Evolutionary conservation across 2,888 invertebrate species (phyloP).

Genomic region (Microdon myrmicae): DNA sequence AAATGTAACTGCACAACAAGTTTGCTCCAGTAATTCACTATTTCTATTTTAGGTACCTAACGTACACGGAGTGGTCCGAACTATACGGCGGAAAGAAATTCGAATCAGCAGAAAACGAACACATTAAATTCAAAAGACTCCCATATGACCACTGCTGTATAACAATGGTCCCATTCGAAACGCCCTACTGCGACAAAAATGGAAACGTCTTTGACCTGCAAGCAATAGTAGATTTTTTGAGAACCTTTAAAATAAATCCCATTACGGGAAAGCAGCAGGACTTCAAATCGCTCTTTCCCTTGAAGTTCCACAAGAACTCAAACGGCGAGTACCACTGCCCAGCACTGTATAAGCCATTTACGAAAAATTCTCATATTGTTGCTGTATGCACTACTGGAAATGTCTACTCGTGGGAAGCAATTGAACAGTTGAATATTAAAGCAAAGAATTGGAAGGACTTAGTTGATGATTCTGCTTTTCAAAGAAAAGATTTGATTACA

Average conservation of each 20-base stretch:
- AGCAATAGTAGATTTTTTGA: constrained; percentile 85
- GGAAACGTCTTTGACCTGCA: constrained; percentile 95
- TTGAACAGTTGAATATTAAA: constrained; percentile 96
- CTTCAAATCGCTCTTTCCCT: constrained; percentile 81
- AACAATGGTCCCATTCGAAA: constrained; percentile 89
- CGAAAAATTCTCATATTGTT: constrained; percentile 93
- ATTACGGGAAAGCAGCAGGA: constrained; percentile 90
- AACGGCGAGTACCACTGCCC: constrained; percentile 89
- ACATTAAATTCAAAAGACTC: constrained; percentile 86
- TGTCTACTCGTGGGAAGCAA: constrained; percentile 94
- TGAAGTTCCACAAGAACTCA: constrained; percentile 87
- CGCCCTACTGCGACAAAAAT: constrained; percentile 88
- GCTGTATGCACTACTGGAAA: constrained; percentile 92
- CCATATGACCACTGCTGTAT: constrained; percentile 94
- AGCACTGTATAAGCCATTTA: constrained; percentile 90
- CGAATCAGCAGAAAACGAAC: constrained; percentile 76
- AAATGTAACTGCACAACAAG: constrained; percentile 75
- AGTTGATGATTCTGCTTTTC: constrained; percentile 87
- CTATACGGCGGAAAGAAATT: constrained; percentile 88
- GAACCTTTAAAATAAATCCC: constrained; percentile 93
- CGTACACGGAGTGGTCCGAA: constrained; percentile 73
- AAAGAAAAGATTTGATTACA: constrained; percentile 88
- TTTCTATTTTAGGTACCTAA: constrained; percentile 66
- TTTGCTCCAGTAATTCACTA: neutral
- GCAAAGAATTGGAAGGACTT: constrained; percentile 94